Base-by-base conservation (phyloP, 2,113 vertebrate genomes). In the Pitta sordida region DNA sequence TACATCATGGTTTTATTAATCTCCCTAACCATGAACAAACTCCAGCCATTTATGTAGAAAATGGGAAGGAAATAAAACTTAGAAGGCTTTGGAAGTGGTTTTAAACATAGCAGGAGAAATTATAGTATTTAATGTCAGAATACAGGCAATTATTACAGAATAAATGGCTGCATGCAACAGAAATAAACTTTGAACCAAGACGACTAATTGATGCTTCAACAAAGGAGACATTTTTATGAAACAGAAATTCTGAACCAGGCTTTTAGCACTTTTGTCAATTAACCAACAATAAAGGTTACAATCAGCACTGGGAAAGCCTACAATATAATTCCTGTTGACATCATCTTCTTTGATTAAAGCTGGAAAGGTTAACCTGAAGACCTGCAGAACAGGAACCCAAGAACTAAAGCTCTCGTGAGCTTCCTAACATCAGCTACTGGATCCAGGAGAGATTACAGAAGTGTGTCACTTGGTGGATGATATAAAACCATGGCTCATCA, bases 51-150 rank as follows among this genome's bases (percentile, higher is more conserved):
- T 95, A 70, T 94, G 76, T 83, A 92, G 70, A 85, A 95, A 95
- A 90, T 81, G 90, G 82, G 64, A 95, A 95, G 85, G 85, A 96
- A 96, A 90, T 94, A 90, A 91, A 91, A 95, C 75, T 83, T 74
- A 88, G 71, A 96, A 69, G 56, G 36, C 55, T 91, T 94, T 95
- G 84, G 78, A 95, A 95, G 78, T 78, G 56, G 79, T 95, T 95
- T 95, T 93, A 91, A 95, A 88, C 64, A 91, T 93, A 94, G 85
- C 69, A 94, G 90, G 93, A 93, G 48, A 95, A 96, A 96, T 95
- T 94, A 83, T 52, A 88, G 85, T 94, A 90, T 96, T 95, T 95
- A 78, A 91, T 94, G 87, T 90, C 85, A 94, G 60, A 95, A 88
- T 80, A 60, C 37, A 93, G 94, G 88, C 67, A 95, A 93, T 93